These are phyloP conservation scores for Sussaba pulchella DNA, from an alignment of 2,888 invertebrate species.

Conservation along the genomic window DNA sequence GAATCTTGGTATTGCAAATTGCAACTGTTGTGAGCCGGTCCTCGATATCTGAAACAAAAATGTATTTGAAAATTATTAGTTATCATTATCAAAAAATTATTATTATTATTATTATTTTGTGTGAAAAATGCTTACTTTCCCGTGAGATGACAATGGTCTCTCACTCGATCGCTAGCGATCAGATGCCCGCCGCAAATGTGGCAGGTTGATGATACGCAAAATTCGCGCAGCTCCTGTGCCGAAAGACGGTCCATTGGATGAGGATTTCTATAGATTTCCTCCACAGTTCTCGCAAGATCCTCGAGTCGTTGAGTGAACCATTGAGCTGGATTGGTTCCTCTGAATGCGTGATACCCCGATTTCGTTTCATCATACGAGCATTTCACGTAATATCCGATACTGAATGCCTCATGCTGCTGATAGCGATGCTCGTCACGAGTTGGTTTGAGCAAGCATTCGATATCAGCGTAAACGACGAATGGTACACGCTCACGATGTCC, in stretches of 20 bases:
- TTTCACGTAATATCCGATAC: conserved; percentile 44
- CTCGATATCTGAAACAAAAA: conserved; percentile 32
- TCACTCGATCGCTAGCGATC: conserved; percentile 26
- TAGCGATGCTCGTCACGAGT: conserved; percentile 20
- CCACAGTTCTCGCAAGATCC: conserved; percentile 22
- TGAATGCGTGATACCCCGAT: conserved; percentile 47
- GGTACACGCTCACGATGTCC: conserved; percentile 54
- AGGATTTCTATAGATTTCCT: conserved; percentile 42
- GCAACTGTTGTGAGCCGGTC: conserved; percentile 70
- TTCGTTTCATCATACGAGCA: conserved; percentile 40
- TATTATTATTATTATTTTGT: not conserved
- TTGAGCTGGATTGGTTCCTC: conserved; percentile 45
- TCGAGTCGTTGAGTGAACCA: conserved; percentile 52
- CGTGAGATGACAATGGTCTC: conserved; percentile 69
- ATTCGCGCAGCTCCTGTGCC: conserved; percentile 38
- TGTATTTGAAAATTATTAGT: conserved; percentile 51
- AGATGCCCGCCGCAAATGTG: conserved; percentile 68
- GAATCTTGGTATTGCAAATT: conserved; percentile 70
- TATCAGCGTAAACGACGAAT: conserved; percentile 62
- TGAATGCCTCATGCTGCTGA: conserved; percentile 56
- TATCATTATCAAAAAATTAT: too few relatives aligned
- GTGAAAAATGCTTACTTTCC: conserved; percentile 34
- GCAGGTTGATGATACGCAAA: conserved; percentile 47
- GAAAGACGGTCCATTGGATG: too few relatives aligned
- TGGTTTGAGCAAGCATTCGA: conserved; percentile 59